These are phyloP conservation scores for Pristionchus arcanus DNA, from an alignment of 2,888 invertebrate species.

Conservation along the genomic window DNA sequence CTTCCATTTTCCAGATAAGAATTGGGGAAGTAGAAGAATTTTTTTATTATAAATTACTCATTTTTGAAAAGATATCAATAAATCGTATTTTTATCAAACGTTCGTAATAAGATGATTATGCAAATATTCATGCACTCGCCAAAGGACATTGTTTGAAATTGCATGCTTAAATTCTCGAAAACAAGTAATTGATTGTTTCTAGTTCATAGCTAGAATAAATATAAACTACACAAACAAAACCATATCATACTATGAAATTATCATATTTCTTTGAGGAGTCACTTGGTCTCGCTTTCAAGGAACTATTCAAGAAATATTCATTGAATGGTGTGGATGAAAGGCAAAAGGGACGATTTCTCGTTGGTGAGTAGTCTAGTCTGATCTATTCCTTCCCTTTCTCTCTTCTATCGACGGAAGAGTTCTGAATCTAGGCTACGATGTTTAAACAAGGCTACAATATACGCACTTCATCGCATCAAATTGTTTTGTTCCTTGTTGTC, in stretches of 20 bases:
- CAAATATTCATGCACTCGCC: too few species aligned
- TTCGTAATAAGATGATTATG: too few species aligned
- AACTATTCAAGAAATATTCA: conserved; percentile 73
- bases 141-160: too few species aligned
- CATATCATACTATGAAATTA: too few species aligned
- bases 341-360: conserved; percentile 62
- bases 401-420: not conserved
- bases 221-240: too few species aligned
- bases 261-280: conserved; percentile 69
- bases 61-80: too few species aligned
- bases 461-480: conserved; percentile 72
- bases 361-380: conserved; percentile 59
- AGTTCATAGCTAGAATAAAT: too few species aligned
- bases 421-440: conserved; percentile 3
- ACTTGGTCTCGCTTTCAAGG: conserved; percentile 77
- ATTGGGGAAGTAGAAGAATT: too few species aligned
- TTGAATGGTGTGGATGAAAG: conserved; percentile 69
- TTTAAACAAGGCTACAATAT: conserved; percentile 72
- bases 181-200: not conserved
- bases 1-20: too few species aligned
- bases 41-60: too few species aligned
- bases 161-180: not conserved
- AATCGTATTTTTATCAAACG: too few species aligned
- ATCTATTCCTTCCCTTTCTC: not conserved
- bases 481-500: conserved; percentile 23